Evolutionary conservation across 1,140 invertebrate genomes (phyloP).

Genomic region (Arion vulgaris): DNA sequence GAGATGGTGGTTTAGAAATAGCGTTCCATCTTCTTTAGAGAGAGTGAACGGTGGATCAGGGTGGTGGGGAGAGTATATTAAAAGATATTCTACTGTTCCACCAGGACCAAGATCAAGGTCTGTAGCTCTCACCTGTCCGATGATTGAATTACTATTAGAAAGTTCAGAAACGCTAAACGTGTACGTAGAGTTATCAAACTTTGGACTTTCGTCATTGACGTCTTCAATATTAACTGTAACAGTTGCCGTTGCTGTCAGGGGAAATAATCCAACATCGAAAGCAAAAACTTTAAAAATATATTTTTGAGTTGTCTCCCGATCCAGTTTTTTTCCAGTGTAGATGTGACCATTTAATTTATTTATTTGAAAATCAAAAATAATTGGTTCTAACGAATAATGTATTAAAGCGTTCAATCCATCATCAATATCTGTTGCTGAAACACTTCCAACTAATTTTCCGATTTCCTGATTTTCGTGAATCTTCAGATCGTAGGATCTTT

Average conservation of each 20-base stretch:
- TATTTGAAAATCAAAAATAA: constrained; percentile 52
- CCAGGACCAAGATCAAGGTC: constrained; percentile 94
- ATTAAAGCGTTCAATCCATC: constrained; percentile 75
- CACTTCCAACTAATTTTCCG: constrained; percentile 34
- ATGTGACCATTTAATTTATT: constrained; percentile 75
- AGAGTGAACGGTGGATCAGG: constrained; percentile 30
- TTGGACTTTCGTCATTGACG: constrained; percentile 93
- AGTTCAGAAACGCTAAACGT: constrained; percentile 88
- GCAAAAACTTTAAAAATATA: constrained; percentile 87
- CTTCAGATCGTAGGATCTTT: constrained; percentile 37
- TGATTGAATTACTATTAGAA: constrained; percentile 83
- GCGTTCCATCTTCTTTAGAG: constrained; percentile 77
- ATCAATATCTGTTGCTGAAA: constrained; percentile 46
- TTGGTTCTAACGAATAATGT: constrained; percentile 45
- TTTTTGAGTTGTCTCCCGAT: constrained; percentile 82
- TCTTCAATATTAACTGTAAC: constrained; percentile 84
- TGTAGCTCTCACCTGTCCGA: constrained; percentile 88
- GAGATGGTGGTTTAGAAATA: constrained; percentile 85
- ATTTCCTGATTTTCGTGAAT: constrained; percentile 45
- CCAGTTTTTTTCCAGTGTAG: constrained; percentile 74
- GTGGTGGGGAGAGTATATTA: constrained; percentile 74
- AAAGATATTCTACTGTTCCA: constrained; percentile 86
- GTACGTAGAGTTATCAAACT: constrained; percentile 85
- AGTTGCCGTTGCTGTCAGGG: constrained; percentile 82
- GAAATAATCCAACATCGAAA: constrained; percentile 83